Base-by-base conservation (phyloP, 2,113 vertebrate species). In the Natator depressus region DNA sequence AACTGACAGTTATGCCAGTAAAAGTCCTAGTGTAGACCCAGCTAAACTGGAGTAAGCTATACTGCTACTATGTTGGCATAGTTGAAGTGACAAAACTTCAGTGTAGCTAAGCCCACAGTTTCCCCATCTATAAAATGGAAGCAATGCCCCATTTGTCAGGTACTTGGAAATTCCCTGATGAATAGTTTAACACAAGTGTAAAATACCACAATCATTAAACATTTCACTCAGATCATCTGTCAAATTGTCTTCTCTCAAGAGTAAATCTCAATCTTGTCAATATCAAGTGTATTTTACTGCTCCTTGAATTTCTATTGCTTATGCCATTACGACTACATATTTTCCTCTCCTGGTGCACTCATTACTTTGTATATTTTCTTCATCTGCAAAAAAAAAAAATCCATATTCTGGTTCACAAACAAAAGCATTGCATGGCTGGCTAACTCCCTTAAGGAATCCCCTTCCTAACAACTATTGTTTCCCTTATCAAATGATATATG, bases 351-450 rank as follows among this genome's bases (percentile, higher is more conserved):
- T 89, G 59, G 78, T 51, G 87, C 35, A 79, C 80, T 87, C 96
- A 89, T 91, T 95, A 96, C 65, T 96, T 91, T 8, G 46, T 49
- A 81, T 96, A 89, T 92, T 95, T 94, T 94, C 88, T n/a, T 85
- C 85, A 53, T 50, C 20, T 42, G n/a, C 50, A 51, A 51, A 54
- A 54, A 54, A 54, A 8, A 83, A 38, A 80, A 91, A 89, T 51
- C 88, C 19, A 11, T 88, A 80, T 78, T 95, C 95, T 93, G 95
- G 96, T 90, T 87, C 19, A 75, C 16, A 14, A 80, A 69, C 31
- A 62, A 50, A 76, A 80, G 5, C 57, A 62, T 27, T 27, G 46
- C 38, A 1, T 69, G 93, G 89, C 65, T 57, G 38, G 80, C 83
- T n/a, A 88, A 13, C 10, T 51, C 19, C 1, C 38, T 20, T 22